Evolutionary conservation across 2,113 vertebrate genomes (phyloP), one percentile per base, ranked within the genome.

Genomic region (Corythoichthys haematopterus): DNA sequence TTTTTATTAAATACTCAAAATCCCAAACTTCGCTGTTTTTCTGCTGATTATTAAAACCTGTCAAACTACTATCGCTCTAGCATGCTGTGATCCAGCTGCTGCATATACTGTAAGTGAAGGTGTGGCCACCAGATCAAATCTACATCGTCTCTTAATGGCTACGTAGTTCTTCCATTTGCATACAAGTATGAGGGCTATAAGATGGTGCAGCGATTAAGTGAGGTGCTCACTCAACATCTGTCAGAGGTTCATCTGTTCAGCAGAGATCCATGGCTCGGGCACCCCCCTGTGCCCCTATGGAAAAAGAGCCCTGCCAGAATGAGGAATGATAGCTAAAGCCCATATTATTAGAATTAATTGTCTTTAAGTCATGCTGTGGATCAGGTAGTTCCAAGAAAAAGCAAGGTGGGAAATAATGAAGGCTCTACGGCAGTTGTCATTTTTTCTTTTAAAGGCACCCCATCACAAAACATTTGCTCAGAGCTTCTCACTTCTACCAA

Each of bases 321-420:
- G 96, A 99, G 94, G 87, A 96, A 99, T 97, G 92, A 92, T 88
- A 88, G 71, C 87, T 87, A 91, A 91, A 91, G 91, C 88, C 85
- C 88, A 91, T 93, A 93, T 95, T 97, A 98, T 99, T 95, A 98
- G 95, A 92, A 98, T 98, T 98, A 98, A 99, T 99, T 96, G 95
- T 95, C 94, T 97, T 90, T 93, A 95, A 94, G 91, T 93, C 92
- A 92, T 91, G 92, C 93, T 89, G 88, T 85, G 90, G 92, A 94
- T 93, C 94, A 94, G 91, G 91, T 1, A 92, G 93, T 87, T 89
- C 92, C 87, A 90, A 92, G 92, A 90, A 92, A 94, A 91, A 92
- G 90, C 68, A 89, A 93, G 92, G 91, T 92, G 91, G 85, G 55
- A 91, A 93, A 94, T 92, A 94, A 94, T 93, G 90, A 93, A 74